phyloP scores from a whole-genome alignment of 2,113 vertebrate species.

The Platanista minor region DNA sequence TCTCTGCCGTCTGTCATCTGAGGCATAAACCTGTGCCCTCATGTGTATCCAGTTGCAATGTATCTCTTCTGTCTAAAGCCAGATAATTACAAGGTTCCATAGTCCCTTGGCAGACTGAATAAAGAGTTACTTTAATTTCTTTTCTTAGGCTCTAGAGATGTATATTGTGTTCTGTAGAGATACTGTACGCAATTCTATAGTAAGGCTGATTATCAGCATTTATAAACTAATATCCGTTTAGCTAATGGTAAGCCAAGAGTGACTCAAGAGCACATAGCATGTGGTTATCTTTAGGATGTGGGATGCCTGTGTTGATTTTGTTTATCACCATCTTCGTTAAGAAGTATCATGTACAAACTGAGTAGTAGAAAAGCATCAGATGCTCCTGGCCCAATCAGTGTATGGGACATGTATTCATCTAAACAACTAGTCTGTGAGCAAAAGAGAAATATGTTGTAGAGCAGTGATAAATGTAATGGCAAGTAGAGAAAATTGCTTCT shows the following conservation, averaged over 20 bases:
- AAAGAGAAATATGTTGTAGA: not conserved
- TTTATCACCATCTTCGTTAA: conserved; percentile 14
- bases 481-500: conserved; percentile 12
- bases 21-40: conserved; percentile 82
- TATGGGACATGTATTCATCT: not conserved
- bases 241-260: not conserved
- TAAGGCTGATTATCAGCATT: conserved; percentile 25
- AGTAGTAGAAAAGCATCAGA: not conserved
- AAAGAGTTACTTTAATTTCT: conserved; percentile 80
- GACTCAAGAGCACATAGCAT: not conserved
- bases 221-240: conserved; percentile 55
- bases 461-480: not conserved
- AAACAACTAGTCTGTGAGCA: not conserved
- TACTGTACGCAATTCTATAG: conserved; percentile 41
- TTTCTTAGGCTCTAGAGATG: conserved; percentile 68
- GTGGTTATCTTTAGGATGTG: not conserved
- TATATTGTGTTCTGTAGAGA: conserved; percentile 68
- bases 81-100: conserved; percentile 82
- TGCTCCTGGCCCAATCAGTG: not conserved
- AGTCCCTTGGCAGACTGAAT: conserved; percentile 78
- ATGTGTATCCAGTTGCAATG: conserved; percentile 82
- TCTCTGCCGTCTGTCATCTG: conserved; percentile 72
- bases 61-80: conserved; percentile 80
- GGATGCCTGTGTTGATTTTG: not conserved
- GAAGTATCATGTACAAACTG: not conserved